Evolutionary conservation across 2,113 vertebrate species (phyloP).

Genomic region (Sakesphorus luctuosus): DNA sequence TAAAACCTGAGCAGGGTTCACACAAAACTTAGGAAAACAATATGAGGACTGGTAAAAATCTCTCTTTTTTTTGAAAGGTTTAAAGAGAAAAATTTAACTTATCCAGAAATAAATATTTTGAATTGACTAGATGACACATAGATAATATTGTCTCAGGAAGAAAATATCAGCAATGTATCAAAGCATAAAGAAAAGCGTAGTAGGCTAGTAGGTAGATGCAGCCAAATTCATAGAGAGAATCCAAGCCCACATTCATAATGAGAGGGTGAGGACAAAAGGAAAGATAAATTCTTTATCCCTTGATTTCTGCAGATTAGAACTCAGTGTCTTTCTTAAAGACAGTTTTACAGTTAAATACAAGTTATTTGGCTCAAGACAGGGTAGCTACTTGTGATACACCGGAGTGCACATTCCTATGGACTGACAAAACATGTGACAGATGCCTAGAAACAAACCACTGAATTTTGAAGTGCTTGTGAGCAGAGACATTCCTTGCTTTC

Average conservation of each 20-base stretch:
- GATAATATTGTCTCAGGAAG: background rate
- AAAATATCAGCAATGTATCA: background rate
- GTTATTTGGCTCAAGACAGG: constrained; percentile 20
- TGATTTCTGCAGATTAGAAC: background rate
- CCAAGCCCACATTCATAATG: background rate
- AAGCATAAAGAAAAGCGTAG: background rate
- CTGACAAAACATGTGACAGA: constrained; percentile 50
- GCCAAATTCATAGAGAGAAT: background rate
- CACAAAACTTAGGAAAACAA: background rate
- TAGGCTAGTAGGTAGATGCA: background rate
- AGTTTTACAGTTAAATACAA: background rate
- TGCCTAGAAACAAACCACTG: constrained; percentile 30
- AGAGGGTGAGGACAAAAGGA: background rate
- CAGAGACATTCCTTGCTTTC: constrained; percentile 5
- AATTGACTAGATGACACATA: background rate
- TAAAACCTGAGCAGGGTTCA: background rate
- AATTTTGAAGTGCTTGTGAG: constrained; percentile 32
- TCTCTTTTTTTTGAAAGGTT: background rate
- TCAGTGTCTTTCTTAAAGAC: background rate
- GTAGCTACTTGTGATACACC: constrained; percentile 40
- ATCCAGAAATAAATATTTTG: background rate
- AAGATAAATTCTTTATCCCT: background rate
- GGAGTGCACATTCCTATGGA: constrained; percentile 37
- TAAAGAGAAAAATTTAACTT: background rate
- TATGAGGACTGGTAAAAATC: background rate